Conservation (phyloP, 1,140 invertebrate genomes). For the Tetragonula clypearis region DNA sequence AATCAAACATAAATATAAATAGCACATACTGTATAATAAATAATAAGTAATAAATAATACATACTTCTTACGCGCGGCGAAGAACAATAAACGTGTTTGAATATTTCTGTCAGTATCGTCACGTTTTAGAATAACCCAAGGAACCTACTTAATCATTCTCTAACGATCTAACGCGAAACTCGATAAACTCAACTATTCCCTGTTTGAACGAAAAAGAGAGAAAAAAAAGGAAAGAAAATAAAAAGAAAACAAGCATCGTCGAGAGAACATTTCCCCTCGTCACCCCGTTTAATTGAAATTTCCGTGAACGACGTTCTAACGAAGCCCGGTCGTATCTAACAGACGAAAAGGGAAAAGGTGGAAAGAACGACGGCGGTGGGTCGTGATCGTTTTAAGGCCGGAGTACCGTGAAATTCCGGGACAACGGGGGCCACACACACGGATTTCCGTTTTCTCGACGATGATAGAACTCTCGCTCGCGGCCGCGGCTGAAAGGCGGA, state of each 20-base stretch:
- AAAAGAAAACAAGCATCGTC: neutral
- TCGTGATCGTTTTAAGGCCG: constrained; percentile 29
- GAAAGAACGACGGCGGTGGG: neutral
- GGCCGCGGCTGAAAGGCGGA: constrained; percentile 11
- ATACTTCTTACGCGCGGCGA: too few species aligned
- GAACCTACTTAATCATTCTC: neutral
- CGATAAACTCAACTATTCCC: neutral
- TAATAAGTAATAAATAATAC: too few species aligned
- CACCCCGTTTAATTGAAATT: constrained; percentile 75
- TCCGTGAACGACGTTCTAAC: neutral
- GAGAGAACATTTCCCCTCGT: constrained; percentile 49
- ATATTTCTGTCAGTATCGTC: neutral
- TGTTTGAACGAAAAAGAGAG: too few species aligned
- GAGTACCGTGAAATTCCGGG: constrained; percentile 67
- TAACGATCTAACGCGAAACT: neutral
- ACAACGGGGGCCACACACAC: constrained; percentile 35
- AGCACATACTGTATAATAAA: too few species aligned
- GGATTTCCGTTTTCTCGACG: constrained; percentile 38
- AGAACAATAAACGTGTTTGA: neutral
- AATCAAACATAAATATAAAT: too few species aligned
- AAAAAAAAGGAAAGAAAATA: neutral
- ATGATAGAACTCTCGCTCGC: constrained; percentile 26
- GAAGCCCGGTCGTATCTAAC: neutral
- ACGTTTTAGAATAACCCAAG: neutral
- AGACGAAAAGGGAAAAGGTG: neutral